Percentiles rank a stretch among this genome's conserved stretches.
Conservation (phyloP, 2,113 vertebrate species). For the Fulmarus glacialis region DNA sequence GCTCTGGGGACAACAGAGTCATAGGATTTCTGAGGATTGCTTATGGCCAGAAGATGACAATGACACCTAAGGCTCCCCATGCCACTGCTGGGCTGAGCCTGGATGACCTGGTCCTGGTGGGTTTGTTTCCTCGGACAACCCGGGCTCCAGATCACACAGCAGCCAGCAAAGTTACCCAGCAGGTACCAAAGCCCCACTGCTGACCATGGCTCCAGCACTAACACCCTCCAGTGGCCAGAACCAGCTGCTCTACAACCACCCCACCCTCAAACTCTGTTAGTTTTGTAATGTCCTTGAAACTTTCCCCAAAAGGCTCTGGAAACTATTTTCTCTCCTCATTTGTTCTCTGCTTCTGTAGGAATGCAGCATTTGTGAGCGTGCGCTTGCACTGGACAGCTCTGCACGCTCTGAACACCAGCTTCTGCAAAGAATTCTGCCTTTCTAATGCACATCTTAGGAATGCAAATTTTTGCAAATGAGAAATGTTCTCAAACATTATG, state of each 20-base stretch:
- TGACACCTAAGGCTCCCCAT: background rate
- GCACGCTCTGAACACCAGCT: background rate
- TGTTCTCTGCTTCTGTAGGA: background rate
- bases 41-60: background rate
- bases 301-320: background rate
- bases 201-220: background rate
- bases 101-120: background rate
- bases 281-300: background rate
- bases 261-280: background rate
- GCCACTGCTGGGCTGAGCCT: background rate
- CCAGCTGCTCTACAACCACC: background rate
- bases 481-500: slow-evolving; percentile 11
- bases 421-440: background rate
- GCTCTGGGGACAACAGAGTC: background rate
- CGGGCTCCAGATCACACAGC: background rate
- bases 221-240: background rate
- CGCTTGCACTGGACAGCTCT: background rate
- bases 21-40: background rate
- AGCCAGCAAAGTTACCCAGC: background rate
- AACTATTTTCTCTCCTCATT: background rate
- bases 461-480: slow-evolving; percentile 57
- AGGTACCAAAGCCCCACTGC: background rate
- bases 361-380: background rate
- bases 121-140: rapidly evolving
- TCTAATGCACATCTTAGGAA: slow-evolving; percentile 9